These are phyloP conservation scores for Gymnarchus niloticus DNA, from an alignment of 2,113 vertebrate genomes.

Conservation along the genomic window DNA sequence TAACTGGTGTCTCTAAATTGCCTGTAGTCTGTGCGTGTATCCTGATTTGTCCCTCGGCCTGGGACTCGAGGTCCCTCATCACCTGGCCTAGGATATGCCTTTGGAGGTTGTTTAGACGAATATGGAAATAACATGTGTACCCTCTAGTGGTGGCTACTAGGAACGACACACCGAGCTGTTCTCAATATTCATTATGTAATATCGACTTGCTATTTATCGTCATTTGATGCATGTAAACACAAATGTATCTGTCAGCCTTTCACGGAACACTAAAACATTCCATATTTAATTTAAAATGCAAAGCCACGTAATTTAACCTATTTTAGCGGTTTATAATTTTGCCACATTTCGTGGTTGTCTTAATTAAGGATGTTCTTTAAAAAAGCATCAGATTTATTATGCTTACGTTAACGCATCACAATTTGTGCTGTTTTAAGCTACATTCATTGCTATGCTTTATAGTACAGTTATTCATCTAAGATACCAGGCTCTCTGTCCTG, in stretches of 20 bases:
- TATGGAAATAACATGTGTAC: background rate
- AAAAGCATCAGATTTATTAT: background rate
- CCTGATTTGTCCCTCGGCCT: background rate
- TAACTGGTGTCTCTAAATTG: no score
- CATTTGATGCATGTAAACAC: background rate
- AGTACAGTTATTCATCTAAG: background rate
- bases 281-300: background rate
- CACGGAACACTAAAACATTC: background rate
- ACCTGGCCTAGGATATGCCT: background rate
- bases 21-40: background rate
- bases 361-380: background rate
- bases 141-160: background rate
- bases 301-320: background rate
- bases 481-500: background rate
- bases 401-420: background rate
- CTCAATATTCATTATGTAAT: background rate
- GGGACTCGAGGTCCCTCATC: background rate
- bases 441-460: background rate
- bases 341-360: background rate
- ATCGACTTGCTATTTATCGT: background rate
- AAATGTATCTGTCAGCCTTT: background rate
- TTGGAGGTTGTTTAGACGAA: background rate
- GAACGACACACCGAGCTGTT: background rate
- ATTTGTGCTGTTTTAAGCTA: background rate
- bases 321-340: background rate